Conservation (phyloP, 2,888 invertebrate species). For the Rhamphomyia laevipes region DNA sequence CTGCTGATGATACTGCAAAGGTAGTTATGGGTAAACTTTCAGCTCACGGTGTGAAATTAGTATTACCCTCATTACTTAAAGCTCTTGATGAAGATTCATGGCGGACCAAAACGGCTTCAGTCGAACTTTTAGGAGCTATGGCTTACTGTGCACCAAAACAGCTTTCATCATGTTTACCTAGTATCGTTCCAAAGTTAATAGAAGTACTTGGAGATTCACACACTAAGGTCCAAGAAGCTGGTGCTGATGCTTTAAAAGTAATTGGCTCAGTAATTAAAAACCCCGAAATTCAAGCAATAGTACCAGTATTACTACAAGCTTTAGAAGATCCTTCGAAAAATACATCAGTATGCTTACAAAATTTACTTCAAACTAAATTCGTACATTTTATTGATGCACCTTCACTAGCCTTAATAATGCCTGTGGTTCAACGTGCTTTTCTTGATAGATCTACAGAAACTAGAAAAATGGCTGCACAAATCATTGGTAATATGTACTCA, state of each 20-base stretch:
- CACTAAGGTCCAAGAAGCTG: conserved; percentile 92
- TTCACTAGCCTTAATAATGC: conserved; percentile 97
- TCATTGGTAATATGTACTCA: conserved; percentile 99
- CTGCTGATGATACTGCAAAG: conserved; percentile 92
- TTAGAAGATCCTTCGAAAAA: conserved; percentile 93
- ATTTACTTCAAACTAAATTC: conserved; percentile 88
- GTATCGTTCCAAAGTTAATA: conserved; percentile 94
- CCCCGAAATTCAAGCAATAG: conserved; percentile 94
- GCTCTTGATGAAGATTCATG: conserved; percentile 97
- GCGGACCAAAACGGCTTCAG: conserved; percentile 95
- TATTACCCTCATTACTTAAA: conserved; percentile 82
- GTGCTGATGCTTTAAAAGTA: conserved; percentile 86
- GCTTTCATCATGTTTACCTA: conserved; percentile 92
- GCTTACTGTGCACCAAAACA: conserved; percentile 99
- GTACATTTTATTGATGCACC: conserved; percentile 99
- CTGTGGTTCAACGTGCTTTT: conserved; percentile 95
- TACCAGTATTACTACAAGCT: conserved; percentile 75
- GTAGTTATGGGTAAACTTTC: conserved; percentile 92
- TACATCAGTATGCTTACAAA: conserved; percentile 87
- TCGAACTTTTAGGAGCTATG: conserved; percentile 94
- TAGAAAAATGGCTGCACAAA: conserved; percentile 97
- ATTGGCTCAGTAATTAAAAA: conserved; percentile 97
- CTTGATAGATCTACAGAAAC: conserved; percentile 97
- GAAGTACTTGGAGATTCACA: conserved; percentile 97
- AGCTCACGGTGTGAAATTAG: conserved; percentile 94